Conservation (phyloP, 2,113 vertebrate species). For the Pachyramphus minor region DNA sequence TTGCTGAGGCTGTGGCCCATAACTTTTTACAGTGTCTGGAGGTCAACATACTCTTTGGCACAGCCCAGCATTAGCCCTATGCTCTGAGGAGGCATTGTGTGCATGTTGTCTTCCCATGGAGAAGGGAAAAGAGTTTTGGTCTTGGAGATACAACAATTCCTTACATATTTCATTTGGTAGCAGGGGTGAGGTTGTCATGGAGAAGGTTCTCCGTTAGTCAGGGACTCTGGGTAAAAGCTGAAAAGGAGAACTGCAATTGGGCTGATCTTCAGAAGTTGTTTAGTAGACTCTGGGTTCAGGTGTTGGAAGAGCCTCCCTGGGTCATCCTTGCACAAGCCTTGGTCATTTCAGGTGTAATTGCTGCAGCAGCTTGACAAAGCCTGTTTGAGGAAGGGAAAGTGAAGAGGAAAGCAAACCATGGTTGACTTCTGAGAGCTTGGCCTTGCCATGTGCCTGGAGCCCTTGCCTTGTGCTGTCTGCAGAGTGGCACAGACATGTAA, state of each 20-base stretch:
- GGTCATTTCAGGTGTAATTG: not conserved
- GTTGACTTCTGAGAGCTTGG: not conserved
- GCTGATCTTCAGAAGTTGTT: not conserved
- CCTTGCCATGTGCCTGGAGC: not conserved
- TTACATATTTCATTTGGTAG: not conserved
- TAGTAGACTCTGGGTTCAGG: too few relatives aligned
- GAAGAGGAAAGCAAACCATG: not conserved
- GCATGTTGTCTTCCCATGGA: fast-evolving
- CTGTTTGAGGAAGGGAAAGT: not conserved
- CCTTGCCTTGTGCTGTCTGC: not conserved
- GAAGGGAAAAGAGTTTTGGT: not conserved
- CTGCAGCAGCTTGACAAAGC: not conserved
- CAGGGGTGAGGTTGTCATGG: not conserved
- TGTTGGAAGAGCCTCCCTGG: not conserved
- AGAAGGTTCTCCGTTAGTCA: not conserved
- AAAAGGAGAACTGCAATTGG: not conserved
- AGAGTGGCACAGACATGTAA: not conserved
- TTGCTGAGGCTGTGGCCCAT: not conserved
- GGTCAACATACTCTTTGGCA: not conserved
- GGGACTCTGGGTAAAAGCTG: not conserved
- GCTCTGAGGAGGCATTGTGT: not conserved
- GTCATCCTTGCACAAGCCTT: fast-evolving
- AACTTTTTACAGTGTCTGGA: not conserved
- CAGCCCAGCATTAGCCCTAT: not conserved
- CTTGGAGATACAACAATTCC: not conserved